Evolutionary conservation across 2,797 vertebrate species (phyloP), one percentile per base, ranked within the genome.

Genomic region (Myotis myotis): DNA sequence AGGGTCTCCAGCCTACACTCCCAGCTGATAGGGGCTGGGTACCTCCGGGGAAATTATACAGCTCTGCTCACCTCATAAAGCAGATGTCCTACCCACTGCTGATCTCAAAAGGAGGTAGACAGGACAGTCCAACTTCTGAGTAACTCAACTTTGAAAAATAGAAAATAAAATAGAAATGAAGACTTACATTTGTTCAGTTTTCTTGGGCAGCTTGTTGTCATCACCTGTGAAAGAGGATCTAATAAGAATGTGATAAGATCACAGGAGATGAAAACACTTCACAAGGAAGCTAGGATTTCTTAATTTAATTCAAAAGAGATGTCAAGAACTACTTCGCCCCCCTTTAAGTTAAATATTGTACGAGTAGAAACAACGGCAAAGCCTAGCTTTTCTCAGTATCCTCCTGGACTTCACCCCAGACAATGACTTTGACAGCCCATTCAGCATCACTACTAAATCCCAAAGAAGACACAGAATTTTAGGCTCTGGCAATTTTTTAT

Each of bases 141-240:
- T 64, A 89, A 72, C 15, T 72, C 74, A 86, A 76, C 47, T 91
- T 51, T 41, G 20, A 86, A 36, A 86, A 82, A 68, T 5, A 91
- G 87, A 0, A 82, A 84, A 30, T 33, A 87, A 38, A 70, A 74
- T 17, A 72, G 47, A 71, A 95, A 92, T 87, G 30, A 38, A 79
- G 55, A 97, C 99, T 99, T 98, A 99, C 99, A 99, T 98, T 89
- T 99, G 98, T 28, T 99, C 98, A 25, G 98, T 98, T 97, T 98
- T 99, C 97, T 98, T 99, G 92, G 98, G 98, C 47, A 96, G 89
- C 49, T 98, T 97, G 2, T 97, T 98, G 96, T 98, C 98, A 85
- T 98, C 98, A 92, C 99, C 99, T 99, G 97, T n/a, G 82, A 91
- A 90, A 97, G 75, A 94, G 91, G 68, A 78, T 0, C 47, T 55